Evolutionary conservation across 2,797 vertebrate species (phyloP).

Genomic region (Peromyscus nudipes): DNA sequence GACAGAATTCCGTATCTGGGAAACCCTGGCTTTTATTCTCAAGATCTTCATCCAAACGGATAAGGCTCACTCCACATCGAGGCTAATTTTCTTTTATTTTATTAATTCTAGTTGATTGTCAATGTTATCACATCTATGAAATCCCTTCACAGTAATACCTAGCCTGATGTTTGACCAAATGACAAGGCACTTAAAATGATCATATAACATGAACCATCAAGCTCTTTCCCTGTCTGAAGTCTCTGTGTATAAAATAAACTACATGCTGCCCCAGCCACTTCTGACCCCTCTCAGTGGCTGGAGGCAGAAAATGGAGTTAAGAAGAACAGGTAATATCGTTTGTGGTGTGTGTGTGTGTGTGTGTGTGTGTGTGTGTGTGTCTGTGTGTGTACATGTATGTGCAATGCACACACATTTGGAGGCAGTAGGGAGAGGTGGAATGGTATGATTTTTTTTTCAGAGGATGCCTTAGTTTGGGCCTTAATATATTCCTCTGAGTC

Average conservation of each 20-base stretch:
- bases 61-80: neutral
- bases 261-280: neutral
- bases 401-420: neutral
- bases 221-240: neutral
- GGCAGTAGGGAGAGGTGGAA: neutral
- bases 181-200: neutral
- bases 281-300: neutral
- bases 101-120: neutral
- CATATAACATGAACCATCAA: neutral
- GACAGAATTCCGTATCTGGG: neutral
- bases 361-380: too few species aligned
- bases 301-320: neutral
- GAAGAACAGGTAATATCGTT: neutral
- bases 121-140: neutral
- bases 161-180: neutral
- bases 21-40: slow-evolving; percentile 7
- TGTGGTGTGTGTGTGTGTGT: neutral
- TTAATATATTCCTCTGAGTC: neutral
- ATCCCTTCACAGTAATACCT: neutral
- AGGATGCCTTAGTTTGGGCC: neutral
- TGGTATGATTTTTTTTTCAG: neutral
- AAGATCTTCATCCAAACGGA: neutral
- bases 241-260: neutral
- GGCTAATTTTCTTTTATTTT: neutral
- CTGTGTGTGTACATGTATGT: neutral